phyloP scores from a whole-genome alignment of 1,140 invertebrate species.

The Mylabris phalerata region DNA sequence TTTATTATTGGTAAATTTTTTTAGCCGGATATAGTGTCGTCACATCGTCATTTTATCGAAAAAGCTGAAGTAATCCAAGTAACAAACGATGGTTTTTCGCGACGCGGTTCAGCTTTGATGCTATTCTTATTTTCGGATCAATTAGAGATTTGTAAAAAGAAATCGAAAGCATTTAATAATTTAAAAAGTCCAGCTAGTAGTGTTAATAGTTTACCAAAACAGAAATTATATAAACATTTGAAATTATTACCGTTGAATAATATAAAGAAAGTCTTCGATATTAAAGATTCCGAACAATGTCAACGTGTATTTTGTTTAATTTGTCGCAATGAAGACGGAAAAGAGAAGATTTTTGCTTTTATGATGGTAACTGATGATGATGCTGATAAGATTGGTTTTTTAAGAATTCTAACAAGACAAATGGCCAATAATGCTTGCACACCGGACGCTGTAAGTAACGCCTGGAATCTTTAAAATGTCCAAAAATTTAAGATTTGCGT shows the following conservation, averaged over 20 bases:
- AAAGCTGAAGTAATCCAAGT: constrained; percentile 86
- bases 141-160: constrained; percentile 85
- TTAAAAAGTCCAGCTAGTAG: constrained; percentile 56
- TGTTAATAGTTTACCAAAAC: constrained; percentile 41
- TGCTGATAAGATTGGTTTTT: constrained; percentile 70
- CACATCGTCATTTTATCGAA: constrained; percentile 80
- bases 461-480: no score
- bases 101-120: constrained; percentile 79
- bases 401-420: constrained; percentile 75
- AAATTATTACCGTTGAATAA: constrained; percentile 79
- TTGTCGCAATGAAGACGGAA: constrained; percentile 70
- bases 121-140: constrained; percentile 92
- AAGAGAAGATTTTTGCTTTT: constrained; percentile 88
- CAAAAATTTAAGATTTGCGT: no score
- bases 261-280: constrained; percentile 86
- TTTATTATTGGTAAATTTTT: constrained; percentile 10
- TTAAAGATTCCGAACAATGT: constrained; percentile 81
- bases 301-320: constrained; percentile 84
- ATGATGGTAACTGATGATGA: constrained; percentile 68
- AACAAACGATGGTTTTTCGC: constrained; percentile 66
- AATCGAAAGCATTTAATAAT: constrained; percentile 65
- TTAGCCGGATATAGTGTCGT: constrained; percentile 80
- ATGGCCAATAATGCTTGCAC: constrained; percentile 82
- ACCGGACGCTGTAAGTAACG: constrained; percentile 63
- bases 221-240: constrained; percentile 71